These are phyloP conservation scores for Marcusenius ussheri DNA, from an alignment of 2,113 vertebrate species.

Conservation along the genomic window DNA sequence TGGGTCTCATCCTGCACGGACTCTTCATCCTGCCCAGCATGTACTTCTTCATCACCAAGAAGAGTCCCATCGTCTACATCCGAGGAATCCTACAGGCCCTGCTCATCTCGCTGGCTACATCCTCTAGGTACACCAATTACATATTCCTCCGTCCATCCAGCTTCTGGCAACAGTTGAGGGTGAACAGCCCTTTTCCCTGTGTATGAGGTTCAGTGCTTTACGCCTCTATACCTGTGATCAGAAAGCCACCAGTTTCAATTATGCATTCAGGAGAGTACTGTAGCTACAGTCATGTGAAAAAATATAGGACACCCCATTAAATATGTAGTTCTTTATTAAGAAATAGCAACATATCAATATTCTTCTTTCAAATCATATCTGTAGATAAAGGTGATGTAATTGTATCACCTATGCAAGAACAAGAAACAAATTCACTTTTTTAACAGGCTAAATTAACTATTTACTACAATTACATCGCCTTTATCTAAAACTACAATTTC, in stretches of 20 bases:
- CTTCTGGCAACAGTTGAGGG: not conserved
- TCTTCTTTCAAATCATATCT: too few species aligned
- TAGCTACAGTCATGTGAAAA: not conserved
- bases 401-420: too few species aligned
- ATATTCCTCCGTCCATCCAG: not conserved
- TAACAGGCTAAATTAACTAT: too few species aligned
- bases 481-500: too few species aligned
- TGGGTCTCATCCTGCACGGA: conserved; percentile 83
- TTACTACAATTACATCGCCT: too few species aligned
- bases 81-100: conserved; percentile 91
- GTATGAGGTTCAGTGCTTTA: not conserved
- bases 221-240: not conserved
- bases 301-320: too few species aligned
- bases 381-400: too few species aligned
- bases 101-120: conserved; percentile 91
- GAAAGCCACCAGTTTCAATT: not conserved
- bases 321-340: too few species aligned
- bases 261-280: not conserved
- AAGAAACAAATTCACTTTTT: too few species aligned
- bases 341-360: too few species aligned
- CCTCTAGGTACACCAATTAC: conserved; percentile 74
- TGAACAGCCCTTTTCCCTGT: not conserved
- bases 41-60: conserved; percentile 95
- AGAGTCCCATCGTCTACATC: conserved; percentile 94
- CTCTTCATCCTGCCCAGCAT: conserved; percentile 88